Evolutionary conservation across 2,888 invertebrate species (phyloP).

Genomic region (Tinea semifulvella): DNA sequence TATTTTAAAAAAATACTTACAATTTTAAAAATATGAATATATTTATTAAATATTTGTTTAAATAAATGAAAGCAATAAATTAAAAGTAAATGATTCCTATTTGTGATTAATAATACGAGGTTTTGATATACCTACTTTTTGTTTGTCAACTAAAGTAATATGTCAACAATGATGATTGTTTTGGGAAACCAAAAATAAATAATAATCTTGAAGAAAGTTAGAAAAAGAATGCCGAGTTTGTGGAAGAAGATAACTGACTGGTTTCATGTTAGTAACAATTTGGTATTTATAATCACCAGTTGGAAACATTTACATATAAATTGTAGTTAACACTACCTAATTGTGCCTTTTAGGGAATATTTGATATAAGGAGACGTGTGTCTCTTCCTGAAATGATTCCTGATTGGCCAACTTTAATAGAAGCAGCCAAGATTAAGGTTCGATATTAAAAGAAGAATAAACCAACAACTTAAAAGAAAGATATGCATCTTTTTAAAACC

Average conservation of each 20-base stretch:
- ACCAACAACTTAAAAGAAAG: constrained; percentile 18
- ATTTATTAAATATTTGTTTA: no score
- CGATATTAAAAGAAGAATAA: constrained; percentile 51
- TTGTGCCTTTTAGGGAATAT: constrained; percentile 70
- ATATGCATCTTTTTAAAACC: no score
- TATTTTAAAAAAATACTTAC: background rate
- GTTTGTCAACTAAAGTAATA: constrained; percentile 9
- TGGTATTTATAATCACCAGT: constrained; percentile 1
- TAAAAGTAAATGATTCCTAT: constrained; percentile 17
- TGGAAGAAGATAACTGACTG: background rate
- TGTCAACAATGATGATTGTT: constrained; percentile 9
- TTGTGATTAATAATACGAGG: constrained; percentile 12
- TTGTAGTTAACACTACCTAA: background rate
- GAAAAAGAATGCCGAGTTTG: constrained; percentile 15
- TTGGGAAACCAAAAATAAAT: constrained; percentile 12
- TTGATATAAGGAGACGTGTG: constrained; percentile 73
- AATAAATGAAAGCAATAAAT: constrained; percentile 16
- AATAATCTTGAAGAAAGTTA: constrained; percentile 17
- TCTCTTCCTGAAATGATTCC: constrained; percentile 77
- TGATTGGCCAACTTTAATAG: constrained; percentile 80
- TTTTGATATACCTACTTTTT: no score
- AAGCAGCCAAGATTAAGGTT: constrained; percentile 74
- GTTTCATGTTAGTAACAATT: background rate
- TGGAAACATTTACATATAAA: background rate
- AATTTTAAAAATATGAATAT: no score